A percentile compares a stretch with the other conserved stretches of the same genome.
Conservation (phyloP, 2,797 vertebrate genomes). For the Echiichthys vipera region DNA sequence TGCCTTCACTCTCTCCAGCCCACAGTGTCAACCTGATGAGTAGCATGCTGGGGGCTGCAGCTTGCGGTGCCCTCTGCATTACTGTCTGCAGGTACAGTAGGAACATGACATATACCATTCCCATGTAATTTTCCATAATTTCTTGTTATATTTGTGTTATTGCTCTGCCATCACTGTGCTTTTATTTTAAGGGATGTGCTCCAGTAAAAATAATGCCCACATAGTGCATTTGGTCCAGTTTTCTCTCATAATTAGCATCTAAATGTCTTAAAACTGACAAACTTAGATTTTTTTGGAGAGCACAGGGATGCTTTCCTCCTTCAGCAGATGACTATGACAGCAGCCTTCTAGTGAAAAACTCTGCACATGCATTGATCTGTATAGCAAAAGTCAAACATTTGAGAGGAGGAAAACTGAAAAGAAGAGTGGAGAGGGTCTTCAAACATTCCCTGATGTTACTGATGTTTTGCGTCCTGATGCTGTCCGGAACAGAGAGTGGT, state of each 20-base stretch:
- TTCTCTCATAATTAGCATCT: background rate
- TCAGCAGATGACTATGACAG: background rate
- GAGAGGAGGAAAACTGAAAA: conserved; percentile 6
- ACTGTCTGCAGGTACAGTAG: conserved; percentile 93
- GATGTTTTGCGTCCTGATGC: conserved; percentile 60
- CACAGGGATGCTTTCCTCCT: background rate
- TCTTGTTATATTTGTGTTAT: background rate
- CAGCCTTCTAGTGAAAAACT: conserved; percentile 9
- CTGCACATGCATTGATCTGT: background rate
- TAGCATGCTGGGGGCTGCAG: conserved; percentile 88
- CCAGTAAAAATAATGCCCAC: background rate
- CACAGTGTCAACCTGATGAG: conserved; percentile 92
- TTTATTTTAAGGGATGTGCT: background rate
- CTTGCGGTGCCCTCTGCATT: conserved; percentile 90
- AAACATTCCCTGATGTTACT: conserved; percentile 51
- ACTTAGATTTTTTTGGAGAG: conserved; percentile 14
- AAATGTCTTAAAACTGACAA: background rate
- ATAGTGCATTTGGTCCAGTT: background rate
- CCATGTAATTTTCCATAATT: background rate
- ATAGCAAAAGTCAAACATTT: conserved; percentile 5
- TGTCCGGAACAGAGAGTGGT: conserved; percentile 57
- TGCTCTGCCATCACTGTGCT: background rate
- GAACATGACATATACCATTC: conserved; percentile 3
- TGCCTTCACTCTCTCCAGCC: conserved; percentile 88
- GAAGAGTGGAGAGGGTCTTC: conserved; percentile 19